phyloP scores from a whole-genome alignment of 2,113 vertebrate species.

The Alligator sinensis region DNA sequence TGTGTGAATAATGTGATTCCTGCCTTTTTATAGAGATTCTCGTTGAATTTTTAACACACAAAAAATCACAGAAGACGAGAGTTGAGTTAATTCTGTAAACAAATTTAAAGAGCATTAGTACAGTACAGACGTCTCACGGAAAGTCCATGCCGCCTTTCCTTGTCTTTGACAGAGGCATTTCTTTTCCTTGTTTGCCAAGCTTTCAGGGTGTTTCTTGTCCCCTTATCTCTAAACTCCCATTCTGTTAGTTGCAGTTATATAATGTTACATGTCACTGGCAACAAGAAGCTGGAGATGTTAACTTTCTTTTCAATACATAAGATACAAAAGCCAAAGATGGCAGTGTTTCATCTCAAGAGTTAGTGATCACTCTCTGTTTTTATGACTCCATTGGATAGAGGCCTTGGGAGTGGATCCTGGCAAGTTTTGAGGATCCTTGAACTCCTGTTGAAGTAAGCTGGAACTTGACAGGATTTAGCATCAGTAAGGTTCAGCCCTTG shows the following conservation, averaged over 20 bases:
- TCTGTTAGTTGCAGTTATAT: conserved; percentile 42
- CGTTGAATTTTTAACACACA: neutral
- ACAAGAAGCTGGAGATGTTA: neutral
- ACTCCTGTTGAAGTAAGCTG: neutral
- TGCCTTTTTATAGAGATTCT: neutral
- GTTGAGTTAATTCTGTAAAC: neutral
- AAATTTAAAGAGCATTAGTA: neutral
- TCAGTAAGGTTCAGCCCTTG: neutral
- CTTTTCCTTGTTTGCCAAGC: neutral
- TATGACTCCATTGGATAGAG: too few relatives aligned
- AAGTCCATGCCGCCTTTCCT: neutral
- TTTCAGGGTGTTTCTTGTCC: neutral
- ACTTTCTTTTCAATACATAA: neutral
- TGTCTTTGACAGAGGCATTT: neutral
- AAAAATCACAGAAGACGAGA: neutral
- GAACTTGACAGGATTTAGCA: neutral
- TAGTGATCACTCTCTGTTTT: too few relatives aligned
- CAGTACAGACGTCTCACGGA: neutral
- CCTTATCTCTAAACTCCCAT: neutral
- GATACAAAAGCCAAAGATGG: too few relatives aligned
- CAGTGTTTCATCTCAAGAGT: too few relatives aligned
- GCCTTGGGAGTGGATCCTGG: neutral
- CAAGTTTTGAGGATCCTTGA: neutral
- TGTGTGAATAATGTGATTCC: neutral
- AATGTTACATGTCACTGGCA: neutral